Base-by-base conservation (phyloP, 2,113 vertebrate species). In the Montifringilla adamsi region DNA sequence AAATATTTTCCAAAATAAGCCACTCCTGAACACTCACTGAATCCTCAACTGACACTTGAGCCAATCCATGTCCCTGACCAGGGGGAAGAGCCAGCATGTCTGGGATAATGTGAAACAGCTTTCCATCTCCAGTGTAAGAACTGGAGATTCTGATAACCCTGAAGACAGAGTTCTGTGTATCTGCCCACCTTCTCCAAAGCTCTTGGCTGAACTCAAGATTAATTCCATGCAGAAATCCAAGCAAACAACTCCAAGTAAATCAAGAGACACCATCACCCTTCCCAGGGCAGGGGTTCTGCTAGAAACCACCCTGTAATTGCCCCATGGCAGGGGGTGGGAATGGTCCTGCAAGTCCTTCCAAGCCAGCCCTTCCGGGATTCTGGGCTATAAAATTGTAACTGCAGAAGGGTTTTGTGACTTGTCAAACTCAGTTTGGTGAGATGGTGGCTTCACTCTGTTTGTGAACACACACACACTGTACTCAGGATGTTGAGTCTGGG, bases 381-480 rank as follows among this genome's bases (percentile, higher is more conserved):
- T 22, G 22, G 41, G 55, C 19, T 4, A 2, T 3, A 3, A 39
- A 68, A 58, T 1, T 5, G 0, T 2, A 30, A 24, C 47, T 18
- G 67, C 63, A 41, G 58, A 44, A 60, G 17, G 35, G 35, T 2
- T 84, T 64, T 68, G 50, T 22, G n/a, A 47, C 52, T 56, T 21
- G 37, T 8, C 50, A 69, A 0, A 10, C 63, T 46, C n/a, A 18
- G 14, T 4, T 9, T 3, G 3, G 1, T 13, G 68, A 6, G 27
- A 31, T 3, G 27, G 20, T 27, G 50, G 58, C 74, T 30, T 9
- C 16, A 10, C 6, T 17, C 5, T 4, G 53, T 41, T 10, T 47
- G 20, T 35, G 55, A 33, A 8, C 49, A 62, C 70, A 72, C 30
- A 26, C 6, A 41, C 9, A 4, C 8, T 4, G 66, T 7, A 49